Evolutionary conservation across 2,888 invertebrate genomes (phyloP), one percentile per base, ranked within the genome.

Genomic region (Cactoblastis cactorum): DNA sequence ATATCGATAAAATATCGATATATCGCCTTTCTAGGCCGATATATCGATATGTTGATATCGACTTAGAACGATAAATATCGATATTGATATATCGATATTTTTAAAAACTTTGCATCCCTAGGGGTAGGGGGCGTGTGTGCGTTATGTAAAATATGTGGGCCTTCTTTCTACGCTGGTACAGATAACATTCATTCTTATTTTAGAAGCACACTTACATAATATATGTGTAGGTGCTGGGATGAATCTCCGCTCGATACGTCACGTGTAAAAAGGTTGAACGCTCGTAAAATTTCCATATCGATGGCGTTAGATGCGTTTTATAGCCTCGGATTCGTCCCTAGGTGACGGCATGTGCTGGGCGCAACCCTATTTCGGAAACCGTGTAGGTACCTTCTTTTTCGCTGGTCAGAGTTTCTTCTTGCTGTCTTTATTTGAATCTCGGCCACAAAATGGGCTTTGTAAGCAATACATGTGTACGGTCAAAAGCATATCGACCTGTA

Each of bases 281-380:
- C 35, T 55, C 59, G 52, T 59, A 57, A 59, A 59, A 54, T 57
- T 57, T 59, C 51, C 59, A 59, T 59, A 54, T 52, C 55, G 43
- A 24, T 41, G 53, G 51, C 53, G 51, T 53, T 53, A 53, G 52
- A 51, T 48, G 41, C 38, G 46, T 32, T 47, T 47, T 35, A 47
- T 34, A 46, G 50, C 28, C 37, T 35, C n/a, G 11, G 14, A 1
- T 5, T 24, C 14, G 9, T 12, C 14, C 24, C 24, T 17, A 38
- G 38, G 22, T 17, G 45, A 4, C 0, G 22, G 19, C 39, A 11
- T 28, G 15, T 28, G 43, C 41, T 15, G 35, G 1, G 15, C 11
- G 4, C 8, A 28, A 17, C 2, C 43, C 12, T 15, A n/a, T 15
- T 39, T 22, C 1, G 39, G 5, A 33, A 3, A 3, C 33, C 8